Evolutionary conservation across 2,888 invertebrate genomes (phyloP), one percentile per base, ranked within the genome.

Genomic region (Dorcus parallelipipedus): DNA sequence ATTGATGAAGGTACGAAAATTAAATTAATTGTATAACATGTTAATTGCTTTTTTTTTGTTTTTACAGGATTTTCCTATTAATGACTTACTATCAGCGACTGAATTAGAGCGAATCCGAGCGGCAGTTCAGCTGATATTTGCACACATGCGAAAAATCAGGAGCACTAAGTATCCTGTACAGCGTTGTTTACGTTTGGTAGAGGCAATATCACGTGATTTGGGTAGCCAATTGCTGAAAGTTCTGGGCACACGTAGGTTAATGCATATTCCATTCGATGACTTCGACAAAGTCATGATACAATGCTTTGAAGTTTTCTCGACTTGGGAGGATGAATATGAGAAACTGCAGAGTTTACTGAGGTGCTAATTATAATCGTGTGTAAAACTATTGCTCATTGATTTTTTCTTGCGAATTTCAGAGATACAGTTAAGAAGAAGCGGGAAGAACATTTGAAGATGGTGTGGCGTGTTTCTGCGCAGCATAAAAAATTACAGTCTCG

Each of bases 301-400:
- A 64, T 98, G 98, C 78, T 95, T 95, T 74, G 95, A 96, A 73
- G 95, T 97, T 38, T 97, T 97, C 77, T 87, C 87, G 5, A 90
- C 92, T 23, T 99, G 99, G 99, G 99, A 99, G 75, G 98, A 99
- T 78, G 99, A 99, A 77, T 97, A 97, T 74, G 99, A 99, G 76
- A 98, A 97, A 77, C 83, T 98, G 17, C 95, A 97, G 74, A 93
- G 93, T 1, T 79, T 97, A 51, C 79, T 99, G 62, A 84, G 88
- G 88, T 87, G 76, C 68, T 60, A 61, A 33, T 48, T 9, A 17
- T 6, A 20, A 54, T 41, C 26, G 17, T 9, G 17, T 20, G 3
- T 10, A 2, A 51, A 51, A n/a, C 6, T 23, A 40, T 23, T 1
- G 1, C 17, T 45, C 4, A 14, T 23, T 33, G 26, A 33, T 33